Evolutionary conservation across 2,797 vertebrate genomes (phyloP), one percentile per base, ranked within the genome.

Genomic region (Bradypodion ventrale): DNA sequence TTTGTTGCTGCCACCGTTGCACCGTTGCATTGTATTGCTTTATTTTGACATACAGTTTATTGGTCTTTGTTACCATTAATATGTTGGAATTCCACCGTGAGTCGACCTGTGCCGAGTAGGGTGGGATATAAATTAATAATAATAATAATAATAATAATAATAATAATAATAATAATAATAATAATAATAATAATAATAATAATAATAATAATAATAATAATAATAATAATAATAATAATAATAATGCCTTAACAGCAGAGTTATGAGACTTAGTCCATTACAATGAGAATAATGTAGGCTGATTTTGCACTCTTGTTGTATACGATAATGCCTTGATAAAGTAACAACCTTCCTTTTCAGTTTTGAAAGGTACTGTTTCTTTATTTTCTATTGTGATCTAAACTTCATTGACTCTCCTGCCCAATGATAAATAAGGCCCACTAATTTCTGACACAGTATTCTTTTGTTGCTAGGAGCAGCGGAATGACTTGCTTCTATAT

Each of bases 181-280:
- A n/a, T n/a, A n/a, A n/a, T n/a, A n/a, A n/a, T n/a, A n/a, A n/a
- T n/a, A n/a, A n/a, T n/a, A n/a, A n/a, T n/a, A n/a, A n/a, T n/a
- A n/a, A n/a, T n/a, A n/a, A n/a, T n/a, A n/a, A n/a, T n/a, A n/a
- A n/a, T n/a, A n/a, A n/a, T n/a, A n/a, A n/a, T n/a, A n/a, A n/a
- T n/a, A n/a, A n/a, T n/a, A n/a, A n/a, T n/a, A n/a, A n/a, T n/a
- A n/a, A n/a, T n/a, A n/a, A n/a, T n/a, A n/a, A n/a, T n/a, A n/a
- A n/a, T 90, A 86, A 80, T 91, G 40, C 27, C 49, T 85, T 78
- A 63, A 83, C 82, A 93, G 44, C 74, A 85, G 52, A 88, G 75
- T 80, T 75, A 32, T 15, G 74, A 73, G 37, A 40, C 59, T 76
- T 8, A 44, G 70, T 89, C 78, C 0, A 86, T 72, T 29, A 68